Conservation (phyloP, 1,140 invertebrate species). For the Aphis craccivora region DNA sequence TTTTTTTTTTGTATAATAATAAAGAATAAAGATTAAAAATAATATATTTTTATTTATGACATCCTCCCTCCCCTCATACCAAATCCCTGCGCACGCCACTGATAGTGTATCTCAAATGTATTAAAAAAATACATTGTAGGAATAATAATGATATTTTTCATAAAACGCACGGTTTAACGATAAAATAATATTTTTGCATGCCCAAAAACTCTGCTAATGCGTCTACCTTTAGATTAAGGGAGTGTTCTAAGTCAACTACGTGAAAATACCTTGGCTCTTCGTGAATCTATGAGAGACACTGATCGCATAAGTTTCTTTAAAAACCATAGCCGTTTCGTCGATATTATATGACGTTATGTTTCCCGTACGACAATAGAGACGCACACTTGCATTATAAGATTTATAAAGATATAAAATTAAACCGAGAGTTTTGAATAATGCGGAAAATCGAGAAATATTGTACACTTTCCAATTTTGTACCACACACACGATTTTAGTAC, state of each 20-base stretch:
- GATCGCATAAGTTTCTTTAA: not conserved
- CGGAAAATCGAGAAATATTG: no score
- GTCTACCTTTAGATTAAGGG: no score
- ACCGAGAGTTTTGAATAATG: not conserved
- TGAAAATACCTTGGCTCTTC: not conserved
- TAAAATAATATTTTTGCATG: not conserved
- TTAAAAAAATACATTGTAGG: no score
- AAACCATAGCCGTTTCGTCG: not conserved
- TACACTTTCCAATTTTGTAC: constrained; percentile 3
- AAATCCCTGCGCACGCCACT: no score
- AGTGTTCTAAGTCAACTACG: not conserved
- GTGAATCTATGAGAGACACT: not conserved
- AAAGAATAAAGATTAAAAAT: no score
- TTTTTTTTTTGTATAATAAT: no score
- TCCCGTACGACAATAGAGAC: not conserved
- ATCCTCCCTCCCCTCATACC: no score
- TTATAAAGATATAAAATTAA: not conserved
- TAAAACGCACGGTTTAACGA: not conserved
- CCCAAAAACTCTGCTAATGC: not conserved
- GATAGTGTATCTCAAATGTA: not conserved
- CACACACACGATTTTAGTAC: not conserved
- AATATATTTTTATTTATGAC: no score
- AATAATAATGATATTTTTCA: not conserved
- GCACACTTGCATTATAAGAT: not conserved
- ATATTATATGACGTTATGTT: not conserved